Percentiles rank a stretch among this genome's conserved stretches.
Evolutionary conservation across 2,113 vertebrate species (phyloP).

Genomic region (Eonycteris spelaea): DNA sequence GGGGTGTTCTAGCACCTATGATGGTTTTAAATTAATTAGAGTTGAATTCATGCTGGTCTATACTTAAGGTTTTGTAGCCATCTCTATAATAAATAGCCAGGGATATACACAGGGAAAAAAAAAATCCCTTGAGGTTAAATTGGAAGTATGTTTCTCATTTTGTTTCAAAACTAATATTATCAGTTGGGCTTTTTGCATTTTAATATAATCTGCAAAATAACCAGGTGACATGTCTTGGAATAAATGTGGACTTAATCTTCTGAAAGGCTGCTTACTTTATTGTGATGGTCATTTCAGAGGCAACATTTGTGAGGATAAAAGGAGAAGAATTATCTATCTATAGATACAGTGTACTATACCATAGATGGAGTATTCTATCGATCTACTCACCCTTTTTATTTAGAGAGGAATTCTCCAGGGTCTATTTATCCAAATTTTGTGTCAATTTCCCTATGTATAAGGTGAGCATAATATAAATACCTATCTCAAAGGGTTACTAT

Average conservation of each 20-base stretch:
- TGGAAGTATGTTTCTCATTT: not conserved
- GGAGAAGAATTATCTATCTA: not conserved
- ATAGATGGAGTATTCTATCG: not conserved
- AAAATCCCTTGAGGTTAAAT: not conserved
- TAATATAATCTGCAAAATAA: not conserved
- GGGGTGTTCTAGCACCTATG: not conserved
- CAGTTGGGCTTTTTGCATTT: not conserved
- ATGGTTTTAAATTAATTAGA: conserved; percentile 42
- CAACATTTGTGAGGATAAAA: not conserved
- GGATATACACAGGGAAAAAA: not conserved
- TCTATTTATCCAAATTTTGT: not conserved
- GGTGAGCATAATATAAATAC: not conserved
- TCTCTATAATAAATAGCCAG: conserved; percentile 11
- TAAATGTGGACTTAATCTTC: not conserved
- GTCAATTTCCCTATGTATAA: not conserved
- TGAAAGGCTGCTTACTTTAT: not conserved
- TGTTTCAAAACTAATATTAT: conserved; percentile 39
- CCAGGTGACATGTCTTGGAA: not conserved
- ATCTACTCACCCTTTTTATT: not conserved
- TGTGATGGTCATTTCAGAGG: not conserved
- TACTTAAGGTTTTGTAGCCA: conserved; percentile 27
- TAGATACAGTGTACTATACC: not conserved
- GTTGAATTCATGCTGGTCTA: conserved; percentile 24
- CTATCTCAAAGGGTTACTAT: not conserved
- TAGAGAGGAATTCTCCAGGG: not conserved